phyloP scores from a whole-genome alignment of 2,888 invertebrate species.

The Microctonus brassicae region DNA sequence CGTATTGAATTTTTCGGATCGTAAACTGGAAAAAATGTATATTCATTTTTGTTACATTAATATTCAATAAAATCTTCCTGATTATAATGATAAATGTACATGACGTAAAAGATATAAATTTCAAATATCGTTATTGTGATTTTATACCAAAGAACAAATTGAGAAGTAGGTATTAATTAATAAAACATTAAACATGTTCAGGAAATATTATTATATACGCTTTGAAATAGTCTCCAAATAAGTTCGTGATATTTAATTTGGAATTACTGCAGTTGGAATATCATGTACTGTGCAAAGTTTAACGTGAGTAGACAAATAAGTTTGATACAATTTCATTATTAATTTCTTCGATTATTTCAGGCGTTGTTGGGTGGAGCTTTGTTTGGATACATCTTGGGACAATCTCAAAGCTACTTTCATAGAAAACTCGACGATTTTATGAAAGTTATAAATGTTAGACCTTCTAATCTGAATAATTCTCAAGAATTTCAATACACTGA shows the following conservation, averaged over 20 bases:
- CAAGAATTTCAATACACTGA: neutral
- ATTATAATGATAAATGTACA: too few relatives aligned
- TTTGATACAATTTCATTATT: neutral
- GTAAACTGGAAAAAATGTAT: too few relatives aligned
- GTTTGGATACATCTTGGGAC: neutral
- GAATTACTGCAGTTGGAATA: neutral
- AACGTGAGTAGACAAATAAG: neutral
- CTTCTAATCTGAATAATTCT: neutral
- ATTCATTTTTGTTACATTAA: too few relatives aligned
- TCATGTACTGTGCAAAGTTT: neutral
- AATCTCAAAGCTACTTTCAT: neutral
- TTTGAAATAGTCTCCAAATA: too few relatives aligned
- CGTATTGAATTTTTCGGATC: too few relatives aligned
- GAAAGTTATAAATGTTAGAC: neutral
- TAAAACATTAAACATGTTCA: too few relatives aligned
- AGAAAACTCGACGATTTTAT: neutral
- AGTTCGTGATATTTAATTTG: too few relatives aligned
- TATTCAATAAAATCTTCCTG: too few relatives aligned
- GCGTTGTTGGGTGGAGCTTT: neutral
- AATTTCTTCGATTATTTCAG: neutral
- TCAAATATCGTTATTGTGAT: too few relatives aligned
- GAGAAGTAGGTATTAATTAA: neutral
- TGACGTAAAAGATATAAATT: too few relatives aligned
- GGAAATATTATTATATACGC: too few relatives aligned
- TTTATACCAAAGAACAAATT: neutral